Percentiles rank a stretch among this genome's conserved stretches.
These are phyloP conservation scores for Ovis canadensis DNA, from an alignment of 2,113 vertebrate species.

Conservation along the genomic window DNA sequence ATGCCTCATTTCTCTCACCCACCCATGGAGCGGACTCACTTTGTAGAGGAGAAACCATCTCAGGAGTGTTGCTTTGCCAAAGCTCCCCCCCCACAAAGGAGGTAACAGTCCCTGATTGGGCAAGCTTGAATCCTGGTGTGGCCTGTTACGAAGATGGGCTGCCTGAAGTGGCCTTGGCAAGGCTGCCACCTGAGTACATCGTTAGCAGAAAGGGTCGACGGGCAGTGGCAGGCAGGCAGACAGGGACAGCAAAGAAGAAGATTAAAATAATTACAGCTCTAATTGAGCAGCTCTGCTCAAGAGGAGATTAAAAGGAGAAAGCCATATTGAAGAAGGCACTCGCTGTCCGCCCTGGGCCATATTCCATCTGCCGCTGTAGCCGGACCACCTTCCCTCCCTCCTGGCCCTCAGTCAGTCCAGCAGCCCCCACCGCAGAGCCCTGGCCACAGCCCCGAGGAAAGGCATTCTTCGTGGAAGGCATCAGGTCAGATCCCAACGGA, in stretches of 20 bases:
- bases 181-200: conserved; percentile 22
- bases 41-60: neutral
- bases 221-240: conserved; percentile 8
- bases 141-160: neutral
- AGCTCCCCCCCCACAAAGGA: neutral
- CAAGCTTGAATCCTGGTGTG: neutral
- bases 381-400: neutral
- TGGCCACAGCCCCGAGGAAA: neutral
- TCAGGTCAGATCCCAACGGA: neutral
- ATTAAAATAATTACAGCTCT: conserved; percentile 71
- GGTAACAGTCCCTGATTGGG: neutral
- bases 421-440: neutral
- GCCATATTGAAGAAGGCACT: conserved; percentile 51
- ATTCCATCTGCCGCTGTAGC: conserved; percentile 45
- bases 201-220: conserved; percentile 33
- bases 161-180: neutral
- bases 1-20: conserved; percentile 2
- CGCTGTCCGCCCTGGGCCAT: conserved; percentile 1
- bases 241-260: conserved; percentile 2
- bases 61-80: neutral
- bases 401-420: neutral
- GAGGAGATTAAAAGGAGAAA: conserved; percentile 62
- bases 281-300: conserved; percentile 66
- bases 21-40: neutral
- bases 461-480: conserved; percentile 42